These are phyloP conservation scores for Notodromas monacha DNA, from an alignment of 2,888 invertebrate species.

Conservation along the genomic window DNA sequence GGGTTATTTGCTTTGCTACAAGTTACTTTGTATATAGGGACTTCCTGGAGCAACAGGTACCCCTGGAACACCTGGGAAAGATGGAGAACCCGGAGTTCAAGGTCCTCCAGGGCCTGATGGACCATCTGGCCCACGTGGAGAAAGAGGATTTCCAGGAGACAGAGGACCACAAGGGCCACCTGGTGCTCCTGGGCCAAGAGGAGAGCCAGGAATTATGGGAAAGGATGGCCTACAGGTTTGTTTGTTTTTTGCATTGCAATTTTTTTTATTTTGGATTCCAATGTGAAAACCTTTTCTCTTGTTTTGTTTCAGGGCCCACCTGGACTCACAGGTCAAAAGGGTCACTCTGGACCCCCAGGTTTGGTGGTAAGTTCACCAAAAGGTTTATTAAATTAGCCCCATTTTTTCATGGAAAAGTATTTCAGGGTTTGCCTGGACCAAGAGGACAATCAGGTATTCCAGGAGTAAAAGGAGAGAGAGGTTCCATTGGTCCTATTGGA, in stretches of 20 bases:
- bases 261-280: too few species aligned
- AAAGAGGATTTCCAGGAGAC: constrained; percentile 31
- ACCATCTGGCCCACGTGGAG: constrained; percentile 24
- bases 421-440: constrained; percentile 34
- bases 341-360: constrained; percentile 33
- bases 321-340: constrained; percentile 32
- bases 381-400: too few species aligned
- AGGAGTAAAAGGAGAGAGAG: constrained; percentile 43
- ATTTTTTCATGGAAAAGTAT: too few species aligned
- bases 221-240: too few species aligned
- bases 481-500: constrained; percentile 29
- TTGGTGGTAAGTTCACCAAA: too few species aligned
- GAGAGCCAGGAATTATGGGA: not conserved
- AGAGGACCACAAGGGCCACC: constrained; percentile 28
- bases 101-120: constrained; percentile 24
- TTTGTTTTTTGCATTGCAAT: too few species aligned
- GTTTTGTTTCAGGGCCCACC: constrained; percentile 11
- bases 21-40: too few species aligned
- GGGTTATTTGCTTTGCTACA: constrained; percentile 5
- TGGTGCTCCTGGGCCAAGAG: not conserved
- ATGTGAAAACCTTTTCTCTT: too few species aligned
- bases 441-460: constrained; percentile 29
- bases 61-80: constrained; percentile 40
- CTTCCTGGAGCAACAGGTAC: constrained; percentile 37
- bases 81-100: constrained; percentile 36